Evolutionary conservation across 1,140 invertebrate genomes (phyloP), one percentile per base, ranked within the genome.

Genomic region (Bemisia tabaci): DNA sequence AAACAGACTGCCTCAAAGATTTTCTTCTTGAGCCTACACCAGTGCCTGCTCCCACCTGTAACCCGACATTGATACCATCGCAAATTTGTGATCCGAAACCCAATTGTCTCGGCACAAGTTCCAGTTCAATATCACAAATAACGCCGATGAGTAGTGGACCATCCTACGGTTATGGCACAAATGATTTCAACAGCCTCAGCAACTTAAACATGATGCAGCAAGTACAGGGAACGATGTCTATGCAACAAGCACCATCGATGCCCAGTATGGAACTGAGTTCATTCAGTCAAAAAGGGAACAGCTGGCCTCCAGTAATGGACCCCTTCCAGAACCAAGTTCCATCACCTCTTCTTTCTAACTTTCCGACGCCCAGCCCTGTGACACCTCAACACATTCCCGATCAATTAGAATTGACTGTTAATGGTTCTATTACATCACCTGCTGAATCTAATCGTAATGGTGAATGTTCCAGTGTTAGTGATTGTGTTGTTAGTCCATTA

Each of bases 1-100:
- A 73, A 39, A 68, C 72, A 68, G 72, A 72, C 59, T 74, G 72
- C 68, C 68, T 74, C 21, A 74, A 74, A 69, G 72, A 74, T 23
- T 74, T 73, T 59, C 64, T 74, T 27, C 64, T 73, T 33, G 72
- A 73, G 58, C 70, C 70, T n/a, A 66, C 58, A n/a, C 22, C 23
- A 5, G 59, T 48, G 27, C 59, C 24, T 25, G 64, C 58, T 65
- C 26, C 26, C 58, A 65, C 58, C 9, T 58, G 64, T 64, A 39
- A 27, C 63, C 26, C 63, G 25, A 64, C 25, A 1, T 39, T 39
- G 25, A 64, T 39, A 33, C 22, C 25, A 2, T 2, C 63, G 24
- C 48, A 39, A 12, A 22, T 39, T 22, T 64, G 26, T 9, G 33
- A 63, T 65, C n/a, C 64, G 48, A 39, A 62, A 27, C 25, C 58